Base-by-base conservation (phyloP, 1,140 invertebrate genomes). In the Drosophila mauritiana region DNA sequence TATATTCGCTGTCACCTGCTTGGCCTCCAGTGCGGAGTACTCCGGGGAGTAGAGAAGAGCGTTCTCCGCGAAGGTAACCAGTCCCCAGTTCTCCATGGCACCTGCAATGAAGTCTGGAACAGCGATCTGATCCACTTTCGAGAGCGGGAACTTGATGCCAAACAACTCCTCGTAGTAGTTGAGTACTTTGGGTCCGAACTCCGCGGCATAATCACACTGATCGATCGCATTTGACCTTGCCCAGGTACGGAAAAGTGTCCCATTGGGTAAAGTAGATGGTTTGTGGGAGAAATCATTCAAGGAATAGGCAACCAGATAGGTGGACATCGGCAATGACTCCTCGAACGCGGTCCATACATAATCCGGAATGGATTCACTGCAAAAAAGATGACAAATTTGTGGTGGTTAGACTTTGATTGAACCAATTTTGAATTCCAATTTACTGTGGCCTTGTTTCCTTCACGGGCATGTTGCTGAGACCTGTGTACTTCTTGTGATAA, bases 401-500 rank as follows among this genome's bases (percentile, higher is more conserved):
- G 17, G 17, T 12, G 2, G 1, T 2, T 13, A 12, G 17, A 45
- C 12, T 39, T 4, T 39, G 1, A 6, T 39, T n/a, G 7, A 2
- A 15, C n/a, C 7, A 7, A 40, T 40, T 45, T 10, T 45, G 3
- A 13, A 22, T 2, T 48, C 5, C n/a, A 53, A 78, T 72, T 77
- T 62, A 90, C 88, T 88, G 75, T 12, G 3, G 80, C 2, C 82
- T 61, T 0, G 25, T 54, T 1, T 76, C 51, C 1, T 59, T 73
- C 0, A 95, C 42, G 0, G 94, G 95, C 97, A 98, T 98, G 86
- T 98, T 99, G 58, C 97, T 97, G 6, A 98, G 92, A 0, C 95
- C 94, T 0, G 92, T 95, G 80, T 95, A 95, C 4, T 94, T 93
- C 34, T 93, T 91, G 20, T 94, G 92, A 62, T 96, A 94, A 0